A percentile compares a stretch with the other conserved stretches of the same genome.
Conservation (phyloP, 2,113 vertebrate genomes). For the Piprites chloris region DNA sequence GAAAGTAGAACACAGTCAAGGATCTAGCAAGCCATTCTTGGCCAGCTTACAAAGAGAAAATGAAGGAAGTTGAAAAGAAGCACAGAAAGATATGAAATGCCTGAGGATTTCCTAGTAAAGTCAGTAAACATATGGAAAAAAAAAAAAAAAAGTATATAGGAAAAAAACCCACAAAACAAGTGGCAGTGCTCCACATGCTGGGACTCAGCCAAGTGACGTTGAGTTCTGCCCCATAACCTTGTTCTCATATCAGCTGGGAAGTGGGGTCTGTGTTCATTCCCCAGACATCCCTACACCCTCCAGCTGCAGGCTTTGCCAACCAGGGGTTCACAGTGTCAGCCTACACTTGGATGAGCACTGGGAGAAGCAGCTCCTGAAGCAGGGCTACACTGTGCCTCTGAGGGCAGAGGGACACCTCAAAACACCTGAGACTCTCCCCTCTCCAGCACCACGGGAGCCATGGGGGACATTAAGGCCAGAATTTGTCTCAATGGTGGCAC, state of each 20-base stretch:
- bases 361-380: background rate
- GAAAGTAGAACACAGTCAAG: background rate
- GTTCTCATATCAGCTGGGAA: background rate
- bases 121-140: background rate
- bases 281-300: background rate
- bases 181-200: background rate
- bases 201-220: background rate
- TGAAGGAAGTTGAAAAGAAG: background rate
- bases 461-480: background rate
- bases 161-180: background rate
- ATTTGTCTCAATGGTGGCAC: background rate
- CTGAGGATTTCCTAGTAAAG: background rate
- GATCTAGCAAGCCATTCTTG: background rate
- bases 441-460: background rate
- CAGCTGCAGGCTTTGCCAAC: background rate
- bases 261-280: background rate
- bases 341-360: fast-evolving
- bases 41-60: background rate
- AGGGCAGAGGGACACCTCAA: background rate
- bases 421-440: background rate
- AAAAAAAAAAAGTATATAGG: background rate
- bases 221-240: background rate
- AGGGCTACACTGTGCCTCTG: fast-evolving
- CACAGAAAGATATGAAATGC: background rate
- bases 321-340: background rate